Evolutionary conservation across 2,888 invertebrate genomes (phyloP), one percentile per base, ranked within the genome.

Genomic region (Pyrocoelia pectoralis): DNA sequence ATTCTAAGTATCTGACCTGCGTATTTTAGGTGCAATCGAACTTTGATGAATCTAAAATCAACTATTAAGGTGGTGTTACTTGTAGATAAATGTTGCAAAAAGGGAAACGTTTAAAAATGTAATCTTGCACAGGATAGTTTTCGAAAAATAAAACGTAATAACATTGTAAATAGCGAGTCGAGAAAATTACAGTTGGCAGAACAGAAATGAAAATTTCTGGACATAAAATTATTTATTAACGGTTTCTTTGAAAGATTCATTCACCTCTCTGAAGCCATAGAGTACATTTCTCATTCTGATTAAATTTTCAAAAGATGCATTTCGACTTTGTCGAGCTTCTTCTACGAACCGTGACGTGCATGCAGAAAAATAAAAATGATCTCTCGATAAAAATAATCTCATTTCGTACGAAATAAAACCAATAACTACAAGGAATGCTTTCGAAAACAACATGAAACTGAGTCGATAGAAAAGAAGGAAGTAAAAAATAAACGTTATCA

Each of bases 401-500:
- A 18, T 62, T 49, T 48, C 54, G 54, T 64, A 64, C 56, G 64
- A 56, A 64, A 64, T 64, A 60, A 64, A 64, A 59, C 64, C 64
- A 64, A 64, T 64, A 64, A 64, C 64, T 59, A 52, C 58, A 49
- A 64, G 64, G 64, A 64, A 64, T 64, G 64, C 64, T 60, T 60
- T 64, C 55, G 59, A 46, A 64, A 61, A 56, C 54, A 43, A 48
- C 59, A 50, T 52, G 55, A 59, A 64, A 59, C 59, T 58, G 51
- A 55, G 64, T 64, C 63, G 50, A 62, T 58, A 43, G 54, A 59
- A 24, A 64, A 63, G 61, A 55, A 59, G 58, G 61, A 63, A 68
- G 68, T 68, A 72, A 72, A 72, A 72, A 72, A 72, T 70, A 70
- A 73, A 71, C 71, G 72, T 72, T 73, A 71, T 72, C 73, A 73